A percentile compares a stretch with the other conserved stretches of the same genome.
phyloP scores from a whole-genome alignment of 1,140 invertebrate species.

The Eriocheir sinensis region DNA sequence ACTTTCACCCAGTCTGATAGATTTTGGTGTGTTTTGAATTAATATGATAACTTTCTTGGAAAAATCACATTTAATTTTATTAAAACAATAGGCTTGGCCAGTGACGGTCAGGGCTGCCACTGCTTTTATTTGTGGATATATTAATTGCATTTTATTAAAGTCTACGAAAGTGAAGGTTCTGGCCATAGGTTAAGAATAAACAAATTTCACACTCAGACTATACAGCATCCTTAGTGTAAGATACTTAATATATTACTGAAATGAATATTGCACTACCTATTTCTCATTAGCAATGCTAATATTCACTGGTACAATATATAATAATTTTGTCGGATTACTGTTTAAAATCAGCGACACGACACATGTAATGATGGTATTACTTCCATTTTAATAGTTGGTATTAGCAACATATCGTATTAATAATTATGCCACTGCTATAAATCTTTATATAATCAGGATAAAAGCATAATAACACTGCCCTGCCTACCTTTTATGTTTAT shows the following conservation, averaged over 20 bases:
- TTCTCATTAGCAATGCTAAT: background rate
- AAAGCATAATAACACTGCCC: slow-evolving; percentile 49
- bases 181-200: background rate
- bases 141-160: background rate
- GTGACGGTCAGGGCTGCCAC: no score
- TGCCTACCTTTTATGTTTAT: slow-evolving; percentile 45
- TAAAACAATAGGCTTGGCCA: no score
- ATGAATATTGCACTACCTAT: background rate
- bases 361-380: slow-evolving; percentile 43
- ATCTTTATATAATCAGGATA: slow-evolving; percentile 58
- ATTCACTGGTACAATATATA: background rate
- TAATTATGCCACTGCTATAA: background rate
- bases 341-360: slow-evolving; percentile 43
- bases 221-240: background rate
- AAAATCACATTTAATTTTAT: no score
- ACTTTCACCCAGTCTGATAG: no score
- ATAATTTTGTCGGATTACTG: slow-evolving; percentile 21
- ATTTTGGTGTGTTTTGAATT: no score
- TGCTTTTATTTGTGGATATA: background rate
- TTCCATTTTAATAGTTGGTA: slow-evolving; percentile 47
- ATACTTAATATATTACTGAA: background rate
- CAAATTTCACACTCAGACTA: background rate
- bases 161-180: background rate
- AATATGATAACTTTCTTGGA: no score
- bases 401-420: slow-evolving; percentile 48